Conservation (phyloP, 1,140 invertebrate species). For the Euura saliciscinereae region DNA sequence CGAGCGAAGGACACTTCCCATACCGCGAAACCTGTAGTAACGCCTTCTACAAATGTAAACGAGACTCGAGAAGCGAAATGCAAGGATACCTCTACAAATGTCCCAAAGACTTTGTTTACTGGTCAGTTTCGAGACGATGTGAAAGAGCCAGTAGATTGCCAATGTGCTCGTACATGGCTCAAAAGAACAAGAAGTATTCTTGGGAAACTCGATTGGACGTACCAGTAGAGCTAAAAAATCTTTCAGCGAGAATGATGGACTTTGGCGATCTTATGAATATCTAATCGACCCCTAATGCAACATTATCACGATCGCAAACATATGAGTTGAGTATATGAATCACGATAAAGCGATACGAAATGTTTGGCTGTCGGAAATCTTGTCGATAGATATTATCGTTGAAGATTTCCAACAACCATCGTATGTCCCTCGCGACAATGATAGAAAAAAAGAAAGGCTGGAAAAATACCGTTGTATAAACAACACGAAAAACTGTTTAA, state of each 20-base stretch:
- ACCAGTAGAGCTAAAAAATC: constrained; percentile 46
- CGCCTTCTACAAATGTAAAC: constrained; percentile 76
- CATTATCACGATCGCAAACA: neutral
- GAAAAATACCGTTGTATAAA: too few relatives aligned
- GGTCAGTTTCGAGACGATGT: constrained; percentile 77
- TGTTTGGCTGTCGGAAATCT: neutral
- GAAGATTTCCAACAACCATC: neutral
- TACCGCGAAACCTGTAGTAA: constrained; percentile 71
- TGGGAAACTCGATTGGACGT: constrained; percentile 47
- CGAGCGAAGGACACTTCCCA: constrained; percentile 71
- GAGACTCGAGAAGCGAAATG: constrained; percentile 58
- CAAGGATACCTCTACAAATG: constrained; percentile 78
- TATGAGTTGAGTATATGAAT: too few relatives aligned
- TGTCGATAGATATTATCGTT: neutral
- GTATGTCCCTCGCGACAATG: neutral
- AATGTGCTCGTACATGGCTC: constrained; percentile 57
- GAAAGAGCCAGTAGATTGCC: constrained; percentile 66
- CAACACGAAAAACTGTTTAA: too few relatives aligned
- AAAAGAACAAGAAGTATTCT: constrained; percentile 33
- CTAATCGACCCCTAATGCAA: neutral
- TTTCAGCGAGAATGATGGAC: constrained; percentile 44
- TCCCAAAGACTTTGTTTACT: constrained; percentile 76
- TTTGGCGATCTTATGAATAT: neutral
- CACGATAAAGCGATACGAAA: too few relatives aligned
- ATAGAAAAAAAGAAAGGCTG: too few relatives aligned